Conservation (phyloP, 2,888 invertebrate genomes). For the Lasioglossum leucozonium region DNA sequence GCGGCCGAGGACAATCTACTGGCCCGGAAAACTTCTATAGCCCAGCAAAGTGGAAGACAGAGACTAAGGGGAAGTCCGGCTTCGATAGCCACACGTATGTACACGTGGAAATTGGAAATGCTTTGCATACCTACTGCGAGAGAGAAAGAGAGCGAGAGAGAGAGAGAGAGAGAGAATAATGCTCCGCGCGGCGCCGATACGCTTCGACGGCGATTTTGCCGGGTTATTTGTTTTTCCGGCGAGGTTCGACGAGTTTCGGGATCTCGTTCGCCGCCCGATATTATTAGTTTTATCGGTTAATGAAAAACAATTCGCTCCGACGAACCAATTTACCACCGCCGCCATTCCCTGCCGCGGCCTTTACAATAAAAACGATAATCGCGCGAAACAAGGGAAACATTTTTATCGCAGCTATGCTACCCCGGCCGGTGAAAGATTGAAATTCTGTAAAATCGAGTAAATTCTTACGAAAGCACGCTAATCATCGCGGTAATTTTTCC, state of each 20-base stretch:
- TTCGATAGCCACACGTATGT: conserved; percentile 50
- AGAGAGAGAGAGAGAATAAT: no score
- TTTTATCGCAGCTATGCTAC: not conserved
- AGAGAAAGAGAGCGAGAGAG: no score
- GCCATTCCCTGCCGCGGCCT: not conserved
- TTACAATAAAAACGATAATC: not conserved
- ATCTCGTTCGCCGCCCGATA: not conserved
- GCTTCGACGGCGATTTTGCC: conserved; percentile 21
- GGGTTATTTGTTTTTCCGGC: conserved; percentile 31
- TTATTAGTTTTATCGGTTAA: conserved; percentile 18
- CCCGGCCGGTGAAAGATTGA: not conserved
- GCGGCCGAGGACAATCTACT: conserved; percentile 39
- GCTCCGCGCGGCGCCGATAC: not conserved
- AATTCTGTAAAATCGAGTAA: not conserved
- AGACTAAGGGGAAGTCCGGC: conserved; percentile 53
- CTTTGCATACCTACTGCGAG: conserved; percentile 76
- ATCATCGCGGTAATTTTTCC: not conserved
- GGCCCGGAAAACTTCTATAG: conserved; percentile 55
- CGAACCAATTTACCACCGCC: not conserved
- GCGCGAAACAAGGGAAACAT: not conserved
- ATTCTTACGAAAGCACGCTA: not conserved
- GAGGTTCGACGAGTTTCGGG: conserved; percentile 18
- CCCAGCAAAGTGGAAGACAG: conserved; percentile 39
- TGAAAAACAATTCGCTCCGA: conserved; percentile 7
- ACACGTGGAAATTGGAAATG: conserved; percentile 75